Evolutionary conservation across 2,888 invertebrate species (phyloP).

Genomic region (Griposia aprilina): DNA sequence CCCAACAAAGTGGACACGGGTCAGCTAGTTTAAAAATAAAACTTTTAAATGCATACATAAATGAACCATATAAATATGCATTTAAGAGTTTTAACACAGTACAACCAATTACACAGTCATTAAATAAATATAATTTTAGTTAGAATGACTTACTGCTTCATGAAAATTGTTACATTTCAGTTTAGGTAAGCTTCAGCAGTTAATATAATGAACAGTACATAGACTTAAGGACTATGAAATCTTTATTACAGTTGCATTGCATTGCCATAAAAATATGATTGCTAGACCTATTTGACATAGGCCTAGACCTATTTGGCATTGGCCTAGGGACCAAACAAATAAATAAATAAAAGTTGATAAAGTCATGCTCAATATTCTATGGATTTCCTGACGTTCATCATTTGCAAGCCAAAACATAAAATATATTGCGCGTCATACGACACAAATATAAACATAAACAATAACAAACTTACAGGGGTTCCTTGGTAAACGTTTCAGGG

Average conservation of each 20-base stretch:
- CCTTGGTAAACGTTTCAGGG: conserved; percentile 52
- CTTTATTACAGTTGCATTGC: conserved; percentile 38
- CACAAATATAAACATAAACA: conserved; percentile 40
- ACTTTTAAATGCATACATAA: background rate
- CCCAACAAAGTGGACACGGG: no score
- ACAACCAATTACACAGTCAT: background rate
- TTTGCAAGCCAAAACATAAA: background rate
- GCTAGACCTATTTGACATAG: no score
- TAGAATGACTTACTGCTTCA: background rate
- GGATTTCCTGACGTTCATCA: conserved; percentile 10
- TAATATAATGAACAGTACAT: background rate
- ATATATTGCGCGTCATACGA: background rate
- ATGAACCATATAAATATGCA: background rate
- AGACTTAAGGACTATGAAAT: conserved; percentile 4
- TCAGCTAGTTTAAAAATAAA: background rate
- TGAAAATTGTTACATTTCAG: conserved; percentile 1
- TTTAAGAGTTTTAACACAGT: background rate
- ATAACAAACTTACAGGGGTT: conserved; percentile 60
- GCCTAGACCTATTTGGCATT: no score
- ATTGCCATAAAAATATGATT: conserved; percentile 18
- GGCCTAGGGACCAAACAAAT: background rate
- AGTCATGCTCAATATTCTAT: background rate
- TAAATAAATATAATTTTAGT: background rate
- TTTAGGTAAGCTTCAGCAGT: conserved; percentile 29
- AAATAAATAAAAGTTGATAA: background rate